Percentiles rank a stretch among this genome's conserved stretches.
phyloP scores from a whole-genome alignment of 2,888 invertebrate species.

The Cheilosia vernalis region DNA sequence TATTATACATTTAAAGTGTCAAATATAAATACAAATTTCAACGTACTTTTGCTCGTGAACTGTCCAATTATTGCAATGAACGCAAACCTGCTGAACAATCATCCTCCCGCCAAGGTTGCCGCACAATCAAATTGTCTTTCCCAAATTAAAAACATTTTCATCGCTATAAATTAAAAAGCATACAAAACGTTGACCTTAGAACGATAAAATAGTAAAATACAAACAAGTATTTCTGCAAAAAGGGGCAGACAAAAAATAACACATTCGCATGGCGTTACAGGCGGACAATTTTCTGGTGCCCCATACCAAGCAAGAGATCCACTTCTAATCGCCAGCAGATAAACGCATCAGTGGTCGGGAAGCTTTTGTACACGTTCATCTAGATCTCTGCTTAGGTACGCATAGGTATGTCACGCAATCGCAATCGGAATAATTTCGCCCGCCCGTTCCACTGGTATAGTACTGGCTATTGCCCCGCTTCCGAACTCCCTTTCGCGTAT shows the following conservation, averaged over 20 bases:
- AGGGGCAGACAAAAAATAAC: background rate
- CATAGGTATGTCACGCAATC: slow-evolving; percentile 74
- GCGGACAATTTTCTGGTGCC: slow-evolving; percentile 53
- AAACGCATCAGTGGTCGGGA: slow-evolving; percentile 73
- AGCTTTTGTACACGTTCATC: slow-evolving; percentile 57
- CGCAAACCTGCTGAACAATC: slow-evolving; percentile 25
- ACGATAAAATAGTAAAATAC: slow-evolving; percentile 27
- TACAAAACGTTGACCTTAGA: slow-evolving; percentile 73
- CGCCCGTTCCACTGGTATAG: slow-evolving; percentile 5
- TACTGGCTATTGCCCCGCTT: slow-evolving; percentile 1
- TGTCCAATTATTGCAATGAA: slow-evolving; percentile 10
- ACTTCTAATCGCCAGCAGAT: slow-evolving; percentile 71
- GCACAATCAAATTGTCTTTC: slow-evolving; percentile 54
- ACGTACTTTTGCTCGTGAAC: too few species aligned
- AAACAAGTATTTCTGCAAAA: slow-evolving; percentile 23
- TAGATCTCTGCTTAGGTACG: slow-evolving; percentile 66
- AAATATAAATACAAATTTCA: slow-evolving; percentile 1
- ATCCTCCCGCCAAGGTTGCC: slow-evolving; percentile 54
- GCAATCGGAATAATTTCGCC: slow-evolving; percentile 69
- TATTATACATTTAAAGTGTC: slow-evolving; percentile 1
- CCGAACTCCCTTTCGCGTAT: slow-evolving; percentile 33
- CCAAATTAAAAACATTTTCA: slow-evolving; percentile 57
- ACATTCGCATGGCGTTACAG: slow-evolving; percentile 67
- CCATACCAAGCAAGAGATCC: slow-evolving; percentile 59
- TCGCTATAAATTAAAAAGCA: slow-evolving; percentile 48